Evolutionary conservation across 2,888 invertebrate species (phyloP), one percentile per base, ranked within the genome.

Genomic region (Zhengitettix transpicula): DNA sequence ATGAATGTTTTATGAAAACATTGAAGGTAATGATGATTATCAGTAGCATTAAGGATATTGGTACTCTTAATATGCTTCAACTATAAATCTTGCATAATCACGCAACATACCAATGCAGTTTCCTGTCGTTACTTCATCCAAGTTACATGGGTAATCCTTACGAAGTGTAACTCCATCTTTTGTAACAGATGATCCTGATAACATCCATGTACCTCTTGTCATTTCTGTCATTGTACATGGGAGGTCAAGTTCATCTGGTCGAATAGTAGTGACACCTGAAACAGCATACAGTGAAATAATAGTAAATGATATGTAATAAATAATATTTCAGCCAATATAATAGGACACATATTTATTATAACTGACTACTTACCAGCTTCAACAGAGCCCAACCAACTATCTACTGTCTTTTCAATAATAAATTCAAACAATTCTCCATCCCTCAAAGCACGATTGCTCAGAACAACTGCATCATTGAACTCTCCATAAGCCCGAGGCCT

Each of bases 341-440:
- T 28, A 5, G 7, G 2, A 28, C 28, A 28, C 7, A 28, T 28
- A 28, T 28, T 2, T 28, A 28, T 28, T 28, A 28, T 44, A n/a
- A n/a, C n/a, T n/a, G 10, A 55, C 44, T 41, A 63, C 68, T 66
- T 69, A 84, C 87, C 88, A 63, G 88, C 87, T 77, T 94, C 94
- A 58, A 95, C 84, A 63, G 91, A 90, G 9, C 95, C 94, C 12
- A 89, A 89, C 95, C 94, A 95, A 64, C 92, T 82, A 66, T 90
- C 91, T 15, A 94, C 90, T 82, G 93, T 88, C 68, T 85, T 87
- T 70, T 95, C 94, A 56, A 96, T 83, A 56, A 85, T 79, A 40
- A 96, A 84, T 73, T 96, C 93, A 71, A 96, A 96, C 73, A 96
- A 81, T 72, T 96, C 95, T 55, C 90, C 89, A 68, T 93, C 90